Conservation (phyloP, 2,888 invertebrate species). For the Trichogramma evanescens region DNA sequence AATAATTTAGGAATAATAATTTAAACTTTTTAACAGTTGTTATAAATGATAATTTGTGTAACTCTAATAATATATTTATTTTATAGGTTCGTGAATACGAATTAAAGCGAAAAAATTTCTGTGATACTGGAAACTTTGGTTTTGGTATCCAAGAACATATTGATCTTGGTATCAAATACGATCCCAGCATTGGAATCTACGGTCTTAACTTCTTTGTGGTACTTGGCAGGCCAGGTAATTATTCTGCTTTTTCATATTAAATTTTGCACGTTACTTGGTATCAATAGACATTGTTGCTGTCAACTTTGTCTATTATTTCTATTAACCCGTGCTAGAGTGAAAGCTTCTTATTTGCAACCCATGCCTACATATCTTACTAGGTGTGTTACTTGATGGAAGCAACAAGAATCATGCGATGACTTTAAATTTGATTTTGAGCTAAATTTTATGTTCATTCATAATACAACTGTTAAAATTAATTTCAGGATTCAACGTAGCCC, state of each 20-base stretch:
- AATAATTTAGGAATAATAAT: too few relatives aligned
- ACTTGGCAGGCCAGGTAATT: constrained; percentile 83
- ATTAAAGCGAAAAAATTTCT: constrained; percentile 95
- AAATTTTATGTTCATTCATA: too few relatives aligned
- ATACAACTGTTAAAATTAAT: constrained; percentile 7
- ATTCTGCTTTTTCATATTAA: not conserved
- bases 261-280: constrained; percentile 38
- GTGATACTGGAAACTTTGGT: constrained; percentile 95
- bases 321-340: constrained; percentile 42
- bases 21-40: too few relatives aligned
- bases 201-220: constrained; percentile 99
- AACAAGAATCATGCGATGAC: constrained; percentile 27
- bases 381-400: constrained; percentile 46
- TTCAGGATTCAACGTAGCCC: constrained; percentile 89
- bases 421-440: too few relatives aligned
- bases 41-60: too few relatives aligned
- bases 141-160: constrained; percentile 99
- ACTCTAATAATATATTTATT: too few relatives aligned
- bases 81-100: constrained; percentile 91
- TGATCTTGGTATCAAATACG: constrained; percentile 97
- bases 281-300: constrained; percentile 29
- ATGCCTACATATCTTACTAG: constrained; percentile 46
- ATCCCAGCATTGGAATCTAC: constrained; percentile 97
- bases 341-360: constrained; percentile 48
- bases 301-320: constrained; percentile 29